Percentiles rank a stretch among this genome's conserved stretches.
Evolutionary conservation across 2,113 vertebrate species (phyloP).

Genomic region (Ranitomeya imitator): DNA sequence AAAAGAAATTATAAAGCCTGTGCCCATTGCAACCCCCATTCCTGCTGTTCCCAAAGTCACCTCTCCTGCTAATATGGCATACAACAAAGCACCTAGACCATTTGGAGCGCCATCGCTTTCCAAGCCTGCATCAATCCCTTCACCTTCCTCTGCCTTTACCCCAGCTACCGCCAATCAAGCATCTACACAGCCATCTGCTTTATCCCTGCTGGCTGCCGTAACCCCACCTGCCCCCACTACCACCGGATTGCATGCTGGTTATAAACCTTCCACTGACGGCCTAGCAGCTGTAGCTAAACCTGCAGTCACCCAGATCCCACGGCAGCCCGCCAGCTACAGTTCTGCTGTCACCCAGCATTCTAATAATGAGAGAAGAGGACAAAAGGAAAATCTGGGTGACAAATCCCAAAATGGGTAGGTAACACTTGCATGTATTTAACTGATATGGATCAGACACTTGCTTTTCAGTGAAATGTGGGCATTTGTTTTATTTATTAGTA

Average conservation of each 20-base stretch:
- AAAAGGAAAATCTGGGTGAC: constrained; percentile 83
- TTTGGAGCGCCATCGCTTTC: constrained; percentile 83
- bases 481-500: neutral
- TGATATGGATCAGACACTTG: constrained; percentile 64
- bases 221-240: constrained; percentile 61
- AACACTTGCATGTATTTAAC: constrained; percentile 59
- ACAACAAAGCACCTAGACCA: constrained; percentile 86
- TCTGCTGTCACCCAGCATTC: constrained; percentile 78
- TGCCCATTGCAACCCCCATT: constrained; percentile 80
- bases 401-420: constrained; percentile 95
- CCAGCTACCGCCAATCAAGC: constrained; percentile 74
- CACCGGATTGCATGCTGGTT: constrained; percentile 71
- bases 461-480: neutral
- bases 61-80: constrained; percentile 71
- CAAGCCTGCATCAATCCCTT: constrained; percentile 88
- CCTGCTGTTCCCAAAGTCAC: constrained; percentile 76
- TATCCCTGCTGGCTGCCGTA: constrained; percentile 65
- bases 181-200: constrained; percentile 62
- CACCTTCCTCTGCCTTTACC: constrained; percentile 88
- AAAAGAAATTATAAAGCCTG: constrained; percentile 89
- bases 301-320: constrained; percentile 76
- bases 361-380: constrained; percentile 82
- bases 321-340: constrained; percentile 82
- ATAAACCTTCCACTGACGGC: constrained; percentile 72
- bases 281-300: constrained; percentile 75